phyloP scores from a whole-genome alignment of 2,888 invertebrate genomes.

The Brachyptera risi region DNA sequence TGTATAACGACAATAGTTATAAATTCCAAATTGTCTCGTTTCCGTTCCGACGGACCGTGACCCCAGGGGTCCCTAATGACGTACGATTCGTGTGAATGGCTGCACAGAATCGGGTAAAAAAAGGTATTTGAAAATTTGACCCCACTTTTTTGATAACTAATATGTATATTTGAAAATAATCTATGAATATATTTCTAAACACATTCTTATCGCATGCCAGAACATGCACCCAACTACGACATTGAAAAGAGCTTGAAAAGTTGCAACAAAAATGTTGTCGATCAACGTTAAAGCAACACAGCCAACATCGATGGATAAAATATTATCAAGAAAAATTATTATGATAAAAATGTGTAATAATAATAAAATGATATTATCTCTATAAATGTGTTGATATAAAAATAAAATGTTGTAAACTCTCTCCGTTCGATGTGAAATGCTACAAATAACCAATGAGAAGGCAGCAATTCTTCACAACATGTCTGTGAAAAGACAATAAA shows the following conservation, averaged over 20 bases:
- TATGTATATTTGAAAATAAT: not conserved
- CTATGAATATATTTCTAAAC: not conserved
- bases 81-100: slow-evolving; percentile 60
- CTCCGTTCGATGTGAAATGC: not conserved
- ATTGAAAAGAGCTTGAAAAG: too few species aligned
- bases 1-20: too few species aligned
- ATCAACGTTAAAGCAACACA: too few species aligned
- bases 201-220: not conserved
- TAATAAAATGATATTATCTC: not conserved
- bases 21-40: too few species aligned
- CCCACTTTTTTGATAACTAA: not conserved
- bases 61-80: too few species aligned
- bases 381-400: not conserved
- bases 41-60: too few species aligned
- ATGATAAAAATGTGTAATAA: not conserved
- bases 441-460: not conserved
- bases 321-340: too few species aligned
- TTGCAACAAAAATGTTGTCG: too few species aligned
- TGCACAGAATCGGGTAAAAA: slow-evolving; percentile 52
- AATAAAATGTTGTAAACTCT: slow-evolving; percentile 1
- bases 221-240: not conserved
- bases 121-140: slow-evolving; percentile 5
- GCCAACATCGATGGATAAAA: too few species aligned
- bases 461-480: not conserved
- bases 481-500: slow-evolving; percentile 32